Base-by-base conservation (phyloP, 2,888 invertebrate species). In the Synergus itoensis region DNA sequence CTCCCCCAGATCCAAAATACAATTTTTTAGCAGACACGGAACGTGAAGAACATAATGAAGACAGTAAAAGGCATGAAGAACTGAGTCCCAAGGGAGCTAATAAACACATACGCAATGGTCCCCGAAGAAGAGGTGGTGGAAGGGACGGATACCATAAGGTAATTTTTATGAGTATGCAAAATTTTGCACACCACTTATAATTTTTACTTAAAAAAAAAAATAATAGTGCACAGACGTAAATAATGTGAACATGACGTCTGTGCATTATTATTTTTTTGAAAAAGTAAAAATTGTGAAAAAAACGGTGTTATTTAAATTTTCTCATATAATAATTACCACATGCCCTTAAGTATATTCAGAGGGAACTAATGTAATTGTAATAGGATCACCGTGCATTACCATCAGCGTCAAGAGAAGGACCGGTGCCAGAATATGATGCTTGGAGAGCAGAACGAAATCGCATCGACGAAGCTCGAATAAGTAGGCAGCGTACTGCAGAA, bases 1-100 rank as follows among this genome's bases (percentile, higher is more conserved):
- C 93, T 48, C 93, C 93, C 43, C 93, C 92, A 53, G 93, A 93
- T 87, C 93, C 93, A 64, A 91, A 91, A 48, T 93, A 92, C 82
- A 93, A 92, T 81, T 93, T 93, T 77, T 84, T 93, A 67, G 92
- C 92, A 4, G 93, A 93, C 87, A 89, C 90, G 2, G 92, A 92
- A 80, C 88, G 93, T 63, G 93, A 93, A 79, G 90, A 89, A 78
- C 79, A 80, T n/a, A 79, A 63, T 53, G 79, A 75, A 21, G 87
- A 87, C 60, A 81, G 77, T 45, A 18, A 77, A 8, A 87, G 78
- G 76, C 90, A 90, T 18, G 84, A 84, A 43, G 85, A 84, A 7
- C 36, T 36, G 4, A 87, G 87, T 76, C 88, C 82, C 65, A 89
- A 80, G 78, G 85, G 82, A n/a, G 86, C 87, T 9, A 88, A 86